A percentile compares a stretch with the other conserved stretches of the same genome.
These are phyloP conservation scores for Osmerus mordax DNA, from an alignment of 2,113 vertebrate genomes.

Conservation along the genomic window DNA sequence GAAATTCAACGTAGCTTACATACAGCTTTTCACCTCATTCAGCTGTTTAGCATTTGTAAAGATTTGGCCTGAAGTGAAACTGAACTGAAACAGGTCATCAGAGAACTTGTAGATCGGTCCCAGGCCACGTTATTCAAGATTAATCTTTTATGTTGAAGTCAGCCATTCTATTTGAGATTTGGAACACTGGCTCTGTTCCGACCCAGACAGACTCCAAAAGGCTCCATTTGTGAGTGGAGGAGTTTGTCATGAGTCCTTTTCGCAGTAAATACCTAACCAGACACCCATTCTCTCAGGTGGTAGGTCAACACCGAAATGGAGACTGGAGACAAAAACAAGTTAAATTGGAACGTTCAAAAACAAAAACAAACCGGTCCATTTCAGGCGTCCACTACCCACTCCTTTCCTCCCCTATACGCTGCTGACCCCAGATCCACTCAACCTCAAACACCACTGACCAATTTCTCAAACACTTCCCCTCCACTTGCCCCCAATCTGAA, in stretches of 20 bases:
- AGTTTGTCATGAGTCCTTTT: conserved; percentile 7
- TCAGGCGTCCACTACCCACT: neutral
- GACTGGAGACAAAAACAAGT: neutral
- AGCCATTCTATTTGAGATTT: neutral
- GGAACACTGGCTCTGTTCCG: conserved; percentile 34
- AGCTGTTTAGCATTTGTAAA: neutral
- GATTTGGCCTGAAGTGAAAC: too few relatives aligned
- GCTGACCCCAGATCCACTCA: too few relatives aligned
- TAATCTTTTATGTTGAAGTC: neutral
- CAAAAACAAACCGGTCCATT: neutral
- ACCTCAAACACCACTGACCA: too few relatives aligned
- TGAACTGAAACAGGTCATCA: too few relatives aligned
- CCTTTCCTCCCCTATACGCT: neutral
- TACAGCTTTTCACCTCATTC: neutral
- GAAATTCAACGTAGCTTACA: neutral
- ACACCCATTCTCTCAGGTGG: neutral
- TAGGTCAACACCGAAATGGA: neutral
- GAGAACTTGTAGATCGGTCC: neutral
- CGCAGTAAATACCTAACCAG: conserved; percentile 45
- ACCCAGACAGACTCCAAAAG: conserved; percentile 11
- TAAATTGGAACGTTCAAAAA: neutral
- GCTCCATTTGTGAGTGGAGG: neutral
- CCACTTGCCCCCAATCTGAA: too few relatives aligned
- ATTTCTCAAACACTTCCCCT: too few relatives aligned
- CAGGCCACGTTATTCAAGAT: neutral